Conservation (phyloP, 2,113 vertebrate genomes). For the Amazona guildingii region DNA sequence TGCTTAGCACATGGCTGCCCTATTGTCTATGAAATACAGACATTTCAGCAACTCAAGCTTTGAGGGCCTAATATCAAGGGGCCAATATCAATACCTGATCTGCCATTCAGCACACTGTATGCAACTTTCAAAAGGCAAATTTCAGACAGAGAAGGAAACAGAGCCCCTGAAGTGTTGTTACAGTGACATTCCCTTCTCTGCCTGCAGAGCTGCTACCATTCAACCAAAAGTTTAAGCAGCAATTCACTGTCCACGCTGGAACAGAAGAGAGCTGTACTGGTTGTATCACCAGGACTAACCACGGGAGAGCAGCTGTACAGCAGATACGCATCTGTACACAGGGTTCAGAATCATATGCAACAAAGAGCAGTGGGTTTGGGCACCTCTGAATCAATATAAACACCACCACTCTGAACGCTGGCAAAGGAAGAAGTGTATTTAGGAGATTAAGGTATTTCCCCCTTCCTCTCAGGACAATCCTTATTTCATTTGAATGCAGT, state of each 20-base stretch:
- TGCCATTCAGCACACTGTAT: background rate
- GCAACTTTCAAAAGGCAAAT: background rate
- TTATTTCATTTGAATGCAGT: constrained; percentile 16
- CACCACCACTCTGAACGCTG: background rate
- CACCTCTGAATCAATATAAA: constrained; percentile 14
- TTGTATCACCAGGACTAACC: background rate
- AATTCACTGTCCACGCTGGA: background rate
- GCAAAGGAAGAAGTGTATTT: constrained; percentile 33
- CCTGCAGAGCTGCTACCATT: constrained; percentile 5
- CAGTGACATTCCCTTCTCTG: background rate
- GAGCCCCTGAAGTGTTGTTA: constrained; percentile 4
- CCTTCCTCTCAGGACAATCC: background rate
- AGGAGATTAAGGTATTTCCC: constrained; percentile 13
- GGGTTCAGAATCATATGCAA: background rate
- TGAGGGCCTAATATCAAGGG: background rate
- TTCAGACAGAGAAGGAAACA: background rate
- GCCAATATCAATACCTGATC: background rate
- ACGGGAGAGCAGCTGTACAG: background rate
- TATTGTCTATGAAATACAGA: background rate
- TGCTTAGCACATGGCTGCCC: background rate
- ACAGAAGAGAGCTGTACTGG: background rate
- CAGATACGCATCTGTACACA: background rate
- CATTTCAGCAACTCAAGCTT: background rate
- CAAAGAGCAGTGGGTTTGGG: background rate
- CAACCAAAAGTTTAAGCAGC: background rate